These are phyloP conservation scores for Oscheius onirici DNA, from an alignment of 2,888 invertebrate genomes.

Conservation along the genomic window DNA sequence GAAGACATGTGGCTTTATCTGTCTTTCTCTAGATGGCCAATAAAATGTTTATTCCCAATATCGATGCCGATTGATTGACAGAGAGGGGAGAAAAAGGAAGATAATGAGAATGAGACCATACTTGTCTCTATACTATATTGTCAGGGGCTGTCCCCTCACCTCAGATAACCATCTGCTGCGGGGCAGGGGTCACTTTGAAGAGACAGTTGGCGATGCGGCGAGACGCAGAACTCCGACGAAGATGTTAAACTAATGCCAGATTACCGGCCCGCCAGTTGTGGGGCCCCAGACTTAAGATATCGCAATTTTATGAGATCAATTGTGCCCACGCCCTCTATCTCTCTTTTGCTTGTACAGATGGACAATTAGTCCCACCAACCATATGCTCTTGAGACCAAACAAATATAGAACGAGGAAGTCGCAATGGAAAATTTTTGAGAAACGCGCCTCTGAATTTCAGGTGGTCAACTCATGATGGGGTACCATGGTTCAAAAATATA, in stretches of 20 bases:
- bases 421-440: no score
- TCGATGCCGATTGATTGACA: neutral
- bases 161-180: constrained; percentile 32
- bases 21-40: neutral
- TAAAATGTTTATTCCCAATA: neutral
- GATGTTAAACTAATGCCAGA: constrained; percentile 28
- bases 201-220: neutral
- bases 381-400: neutral
- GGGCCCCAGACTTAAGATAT: neutral
- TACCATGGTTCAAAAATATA: no score
- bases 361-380: neutral
- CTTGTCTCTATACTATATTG: constrained; percentile 26
- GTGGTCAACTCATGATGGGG: no score
- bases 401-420: no score
- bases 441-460: no score
- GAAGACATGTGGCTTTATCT: neutral
- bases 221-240: constrained; percentile 25
- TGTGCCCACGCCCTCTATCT: neutral
- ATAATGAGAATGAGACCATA: neutral
- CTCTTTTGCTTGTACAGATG: neutral
- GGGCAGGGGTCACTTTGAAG: constrained; percentile 19
- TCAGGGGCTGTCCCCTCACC: constrained; percentile 26
- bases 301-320: constrained; percentile 1
- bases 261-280: constrained; percentile 3
- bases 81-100: neutral